Percentiles rank a stretch among this genome's conserved stretches.
Conservation (phyloP, 2,113 vertebrate genomes). For the Nothocercus nigrocapillus region DNA sequence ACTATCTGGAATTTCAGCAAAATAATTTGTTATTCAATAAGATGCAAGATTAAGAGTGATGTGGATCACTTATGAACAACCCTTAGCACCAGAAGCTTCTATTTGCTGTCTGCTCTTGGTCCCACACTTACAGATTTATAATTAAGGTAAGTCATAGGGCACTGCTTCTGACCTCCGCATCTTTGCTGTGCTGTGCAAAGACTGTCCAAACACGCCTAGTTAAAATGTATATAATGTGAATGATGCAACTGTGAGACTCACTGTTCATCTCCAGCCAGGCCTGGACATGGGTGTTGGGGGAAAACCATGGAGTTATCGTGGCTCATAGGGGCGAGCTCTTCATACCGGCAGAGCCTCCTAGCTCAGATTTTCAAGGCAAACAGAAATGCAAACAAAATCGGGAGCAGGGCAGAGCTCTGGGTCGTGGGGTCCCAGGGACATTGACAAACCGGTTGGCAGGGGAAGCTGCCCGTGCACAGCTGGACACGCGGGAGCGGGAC, state of each 20-base stretch:
- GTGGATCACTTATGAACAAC: slow-evolving; percentile 2
- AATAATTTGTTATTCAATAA: slow-evolving; percentile 21
- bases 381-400: background rate
- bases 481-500: background rate
- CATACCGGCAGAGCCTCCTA: background rate
- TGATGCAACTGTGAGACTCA: background rate
- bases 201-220: background rate
- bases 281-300: background rate
- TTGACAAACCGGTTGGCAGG: background rate
- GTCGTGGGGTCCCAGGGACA: background rate
- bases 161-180: background rate
- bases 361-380: background rate
- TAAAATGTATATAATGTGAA: background rate
- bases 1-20: background rate
- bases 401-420: background rate
- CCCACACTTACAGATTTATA: background rate
- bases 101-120: background rate
- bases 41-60: background rate
- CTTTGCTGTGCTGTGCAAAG: background rate
- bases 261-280: background rate
- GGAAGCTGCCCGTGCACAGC: fast-evolving
- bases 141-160: background rate
- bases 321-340: background rate
- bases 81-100: background rate
- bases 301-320: background rate